Evolutionary conservation across 2,888 invertebrate genomes (phyloP).

Genomic region (Charanyca ferruginea): DNA sequence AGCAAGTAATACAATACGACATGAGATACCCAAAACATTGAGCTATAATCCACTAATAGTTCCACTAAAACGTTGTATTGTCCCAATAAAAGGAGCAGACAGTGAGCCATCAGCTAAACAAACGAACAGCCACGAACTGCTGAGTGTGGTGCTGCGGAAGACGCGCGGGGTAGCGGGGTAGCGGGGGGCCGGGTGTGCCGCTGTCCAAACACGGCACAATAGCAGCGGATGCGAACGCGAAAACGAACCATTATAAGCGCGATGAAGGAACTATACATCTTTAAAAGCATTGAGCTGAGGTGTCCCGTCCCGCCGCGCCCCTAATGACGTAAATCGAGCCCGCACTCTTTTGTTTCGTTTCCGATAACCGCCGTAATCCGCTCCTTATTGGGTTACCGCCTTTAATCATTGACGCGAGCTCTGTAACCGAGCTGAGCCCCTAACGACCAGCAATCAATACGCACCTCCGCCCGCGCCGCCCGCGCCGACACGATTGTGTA

Average conservation of each 20-base stretch:
- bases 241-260: constrained; percentile 75
- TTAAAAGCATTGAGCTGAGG: constrained; percentile 76
- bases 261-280: constrained; percentile 70
- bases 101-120: constrained; percentile 66
- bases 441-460: constrained; percentile 81
- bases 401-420: constrained; percentile 85
- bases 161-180: constrained; percentile 55
- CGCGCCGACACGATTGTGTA: constrained; percentile 72
- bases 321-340: constrained; percentile 87
- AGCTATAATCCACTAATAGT: constrained; percentile 60
- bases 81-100: constrained; percentile 69
- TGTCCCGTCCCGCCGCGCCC: constrained; percentile 66
- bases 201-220: constrained; percentile 83
- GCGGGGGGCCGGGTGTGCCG: constrained; percentile 73
- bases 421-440: constrained; percentile 70
- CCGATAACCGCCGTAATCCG: constrained; percentile 78
- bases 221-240: constrained; percentile 78
- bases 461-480: constrained; percentile 68
- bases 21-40: constrained; percentile 70
- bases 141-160: constrained; percentile 73
- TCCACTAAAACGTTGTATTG: constrained; percentile 67
- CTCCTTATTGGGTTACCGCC: constrained; percentile 87
- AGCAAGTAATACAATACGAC: constrained; percentile 63
- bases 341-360: constrained; percentile 85
- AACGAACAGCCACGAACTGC: constrained; percentile 41